Conservation (phyloP, 2,113 vertebrate species). For the Oreamnos americanus region DNA sequence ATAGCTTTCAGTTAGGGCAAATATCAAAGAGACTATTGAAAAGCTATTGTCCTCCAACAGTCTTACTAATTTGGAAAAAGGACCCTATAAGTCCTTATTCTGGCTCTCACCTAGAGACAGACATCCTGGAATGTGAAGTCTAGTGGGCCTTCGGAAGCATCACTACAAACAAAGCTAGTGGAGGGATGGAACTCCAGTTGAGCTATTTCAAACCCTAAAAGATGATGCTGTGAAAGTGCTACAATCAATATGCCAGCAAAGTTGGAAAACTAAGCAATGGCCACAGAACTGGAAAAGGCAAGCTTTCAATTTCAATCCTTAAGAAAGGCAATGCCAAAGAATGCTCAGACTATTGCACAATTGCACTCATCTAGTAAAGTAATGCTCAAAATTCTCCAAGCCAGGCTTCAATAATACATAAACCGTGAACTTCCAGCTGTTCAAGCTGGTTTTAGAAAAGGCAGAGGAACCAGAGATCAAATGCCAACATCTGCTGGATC, state of each 20-base stretch:
- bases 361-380: neutral
- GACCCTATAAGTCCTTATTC: neutral
- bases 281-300: neutral
- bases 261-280: neutral
- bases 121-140: neutral
- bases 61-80: neutral
- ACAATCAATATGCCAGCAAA: neutral
- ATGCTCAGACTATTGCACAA: neutral
- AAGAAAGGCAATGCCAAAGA: neutral
- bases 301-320: neutral
- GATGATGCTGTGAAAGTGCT: neutral
- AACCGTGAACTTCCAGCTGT: neutral
- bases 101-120: neutral
- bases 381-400: neutral
- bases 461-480: neutral
- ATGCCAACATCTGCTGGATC: neutral
- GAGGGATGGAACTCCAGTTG: neutral
- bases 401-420: neutral
- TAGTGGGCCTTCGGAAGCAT: neutral
- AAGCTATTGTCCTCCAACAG: neutral
- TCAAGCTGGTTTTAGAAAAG: neutral
- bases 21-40: neutral
- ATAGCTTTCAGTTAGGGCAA: neutral
- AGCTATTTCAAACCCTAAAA: neutral
- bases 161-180: neutral